These are phyloP conservation scores for Anguilla marmorata DNA, from an alignment of 2,797 vertebrate genomes.

Conservation along the genomic window DNA sequence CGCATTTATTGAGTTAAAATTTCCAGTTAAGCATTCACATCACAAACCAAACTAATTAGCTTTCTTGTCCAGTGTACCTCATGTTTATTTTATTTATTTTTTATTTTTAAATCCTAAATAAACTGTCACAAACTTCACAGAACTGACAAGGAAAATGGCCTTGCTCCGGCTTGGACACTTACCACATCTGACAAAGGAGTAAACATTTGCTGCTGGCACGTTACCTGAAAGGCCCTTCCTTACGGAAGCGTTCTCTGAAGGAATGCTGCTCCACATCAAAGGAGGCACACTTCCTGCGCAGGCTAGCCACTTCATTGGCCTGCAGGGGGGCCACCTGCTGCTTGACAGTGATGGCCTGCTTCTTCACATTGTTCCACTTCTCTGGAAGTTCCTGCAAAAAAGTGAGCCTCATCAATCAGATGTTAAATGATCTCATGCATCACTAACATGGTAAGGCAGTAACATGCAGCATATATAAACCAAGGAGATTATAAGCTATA, in stretches of 20 bases:
- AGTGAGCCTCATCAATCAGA: neutral
- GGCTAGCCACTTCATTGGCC: conserved; percentile 74
- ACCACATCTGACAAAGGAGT: neutral
- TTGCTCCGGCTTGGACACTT: neutral
- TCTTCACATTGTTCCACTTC: conserved; percentile 86
- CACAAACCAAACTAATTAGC: neutral
- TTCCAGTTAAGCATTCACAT: neutral
- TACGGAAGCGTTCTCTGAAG: conserved; percentile 80
- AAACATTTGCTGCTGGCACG: neutral
- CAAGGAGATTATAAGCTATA: neutral
- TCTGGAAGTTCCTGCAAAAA: conserved; percentile 85
- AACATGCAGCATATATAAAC: neutral
- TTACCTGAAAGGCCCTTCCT: conserved; percentile 86
- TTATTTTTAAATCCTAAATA: neutral
- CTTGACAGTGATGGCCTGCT: conserved; percentile 77
- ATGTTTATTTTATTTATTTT: neutral
- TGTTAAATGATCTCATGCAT: neutral
- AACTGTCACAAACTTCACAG: neutral
- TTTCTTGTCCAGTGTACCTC: neutral
- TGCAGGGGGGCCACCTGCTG: conserved; percentile 89
- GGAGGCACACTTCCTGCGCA: conserved; percentile 76
- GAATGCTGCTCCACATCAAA: conserved; percentile 81
- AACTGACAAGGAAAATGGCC: neutral
- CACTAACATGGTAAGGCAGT: neutral
- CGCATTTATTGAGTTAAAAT: neutral